Evolutionary conservation across 1,140 invertebrate genomes (phyloP).

Genomic region (Drosophila miranda): DNA sequence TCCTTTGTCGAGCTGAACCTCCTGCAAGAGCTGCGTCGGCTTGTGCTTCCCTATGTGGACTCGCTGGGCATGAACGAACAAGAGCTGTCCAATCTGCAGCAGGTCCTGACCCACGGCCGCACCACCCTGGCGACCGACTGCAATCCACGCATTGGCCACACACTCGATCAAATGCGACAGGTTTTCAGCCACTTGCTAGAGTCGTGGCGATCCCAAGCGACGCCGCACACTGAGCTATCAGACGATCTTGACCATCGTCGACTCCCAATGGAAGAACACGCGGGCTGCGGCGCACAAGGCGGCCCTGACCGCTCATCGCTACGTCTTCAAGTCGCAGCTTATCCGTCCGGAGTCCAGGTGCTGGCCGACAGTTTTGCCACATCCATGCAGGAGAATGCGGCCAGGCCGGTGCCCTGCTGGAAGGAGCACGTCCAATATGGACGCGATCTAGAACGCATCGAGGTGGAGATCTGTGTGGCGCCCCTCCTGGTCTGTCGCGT

Average conservation of each 20-base stretch:
- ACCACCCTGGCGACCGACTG: slow-evolving; percentile 90
- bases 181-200: slow-evolving; percentile 85
- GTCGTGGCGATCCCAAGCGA: slow-evolving; percentile 23
- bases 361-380: slow-evolving; percentile 94
- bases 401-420: slow-evolving; percentile 93
- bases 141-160: slow-evolving; percentile 90
- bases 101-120: slow-evolving; percentile 87
- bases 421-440: slow-evolving; percentile 85
- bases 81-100: slow-evolving; percentile 91
- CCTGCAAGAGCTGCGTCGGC: slow-evolving; percentile 87
- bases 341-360: slow-evolving; percentile 89
- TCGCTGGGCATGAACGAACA: slow-evolving; percentile 96
- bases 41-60: slow-evolving; percentile 90
- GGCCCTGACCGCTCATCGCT: slow-evolving; percentile 91
- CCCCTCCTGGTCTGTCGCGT: slow-evolving; percentile 93
- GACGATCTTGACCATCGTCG: slow-evolving; percentile 89
- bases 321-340: slow-evolving; percentile 90
- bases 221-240: slow-evolving; percentile 93
- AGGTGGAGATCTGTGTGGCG: slow-evolving; percentile 90
- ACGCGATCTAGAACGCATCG: slow-evolving; percentile 60
- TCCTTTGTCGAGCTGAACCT: slow-evolving; percentile 90
- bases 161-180: slow-evolving; percentile 93
- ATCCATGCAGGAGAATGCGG: slow-evolving; percentile 83
- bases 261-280: slow-evolving; percentile 88
- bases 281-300: slow-evolving; percentile 92